phyloP scores from a whole-genome alignment of 2,888 invertebrate species.

The Drosophila peninsularis region DNA sequence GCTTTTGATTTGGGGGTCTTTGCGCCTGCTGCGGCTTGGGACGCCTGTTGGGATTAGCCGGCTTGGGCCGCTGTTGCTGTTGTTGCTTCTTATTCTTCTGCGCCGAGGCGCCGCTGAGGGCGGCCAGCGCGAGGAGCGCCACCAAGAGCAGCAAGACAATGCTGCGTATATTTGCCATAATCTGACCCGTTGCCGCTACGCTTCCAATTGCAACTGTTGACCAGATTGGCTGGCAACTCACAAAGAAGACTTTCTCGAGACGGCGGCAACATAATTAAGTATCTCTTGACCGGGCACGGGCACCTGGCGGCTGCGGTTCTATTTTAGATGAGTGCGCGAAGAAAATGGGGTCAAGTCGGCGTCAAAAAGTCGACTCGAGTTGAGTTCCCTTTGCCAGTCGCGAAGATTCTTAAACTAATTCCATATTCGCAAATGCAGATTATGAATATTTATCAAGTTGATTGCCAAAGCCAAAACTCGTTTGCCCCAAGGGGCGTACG shows the following conservation, averaged over 20 bases:
- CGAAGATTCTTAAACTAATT: conserved; percentile 26
- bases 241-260: conserved; percentile 66
- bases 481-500: conserved; percentile 26
- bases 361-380: conserved; percentile 28
- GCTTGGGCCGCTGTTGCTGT: conserved; percentile 39
- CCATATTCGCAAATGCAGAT: conserved; percentile 38
- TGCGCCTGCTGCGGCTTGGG: conserved; percentile 38
- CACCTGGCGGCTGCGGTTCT: conserved; percentile 53
- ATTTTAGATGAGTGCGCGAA: conserved; percentile 45
- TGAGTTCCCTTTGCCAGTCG: conserved; percentile 20
- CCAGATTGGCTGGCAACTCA: conserved; percentile 16
- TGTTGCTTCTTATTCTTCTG: conserved; percentile 47
- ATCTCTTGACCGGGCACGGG: conserved; percentile 63
- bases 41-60: conserved; percentile 30
- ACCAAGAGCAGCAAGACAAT: conserved; percentile 47
- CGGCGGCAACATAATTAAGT: conserved; percentile 42
- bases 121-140: conserved; percentile 44
- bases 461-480: conserved; percentile 17
- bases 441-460: conserved; percentile 60
- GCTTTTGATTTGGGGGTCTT: conserved; percentile 35
- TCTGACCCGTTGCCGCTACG: conserved; percentile 34
- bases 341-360: conserved; percentile 63
- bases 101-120: conserved; percentile 41
- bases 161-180: conserved; percentile 57
- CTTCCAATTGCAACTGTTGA: conserved; percentile 54